Conservation (phyloP, 2,113 vertebrate species). For the Salvator merianae region DNA sequence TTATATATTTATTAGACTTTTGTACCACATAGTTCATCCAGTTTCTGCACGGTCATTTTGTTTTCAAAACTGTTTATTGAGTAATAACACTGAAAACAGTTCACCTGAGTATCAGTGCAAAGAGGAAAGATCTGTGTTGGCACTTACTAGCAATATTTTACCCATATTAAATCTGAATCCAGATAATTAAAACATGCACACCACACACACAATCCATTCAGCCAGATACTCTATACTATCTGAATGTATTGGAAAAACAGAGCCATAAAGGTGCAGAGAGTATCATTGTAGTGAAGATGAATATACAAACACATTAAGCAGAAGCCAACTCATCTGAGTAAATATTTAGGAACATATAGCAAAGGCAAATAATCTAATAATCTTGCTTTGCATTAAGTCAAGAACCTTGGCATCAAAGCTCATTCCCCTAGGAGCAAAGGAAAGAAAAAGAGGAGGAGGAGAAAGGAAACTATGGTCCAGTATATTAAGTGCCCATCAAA, state of each 20-base stretch:
- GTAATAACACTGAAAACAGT: not conserved
- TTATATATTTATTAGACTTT: too few relatives aligned
- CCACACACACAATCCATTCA: not conserved
- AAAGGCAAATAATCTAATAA: slow-evolving; percentile 6
- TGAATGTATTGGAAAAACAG: slow-evolving; percentile 15
- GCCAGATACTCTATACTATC: slow-evolving; percentile 17
- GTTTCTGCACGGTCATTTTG: not conserved
- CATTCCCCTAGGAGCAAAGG: slow-evolving; percentile 21
- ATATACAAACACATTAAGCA: slow-evolving; percentile 11
- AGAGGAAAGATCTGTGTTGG: not conserved
- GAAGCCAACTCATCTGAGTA: not conserved
- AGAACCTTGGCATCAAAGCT: not conserved
- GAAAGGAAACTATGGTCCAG: not conserved
- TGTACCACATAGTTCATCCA: not conserved
- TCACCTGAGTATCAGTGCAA: not conserved
- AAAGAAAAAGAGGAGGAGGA: not conserved
- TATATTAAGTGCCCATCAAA: slow-evolving; percentile 32
- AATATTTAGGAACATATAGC: slow-evolving; percentile 28
- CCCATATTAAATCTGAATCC: slow-evolving; percentile 4
- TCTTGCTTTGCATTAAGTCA: slow-evolving; percentile 13
- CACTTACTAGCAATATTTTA: slow-evolving; percentile 2
- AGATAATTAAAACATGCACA: slow-evolving; percentile 6
- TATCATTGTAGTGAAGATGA: slow-evolving; percentile 8
- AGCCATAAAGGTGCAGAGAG: slow-evolving; percentile 14
- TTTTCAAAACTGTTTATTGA: not conserved